Evolutionary conservation across 2,113 vertebrate genomes (phyloP).

Genomic region (Cyprichromis sp.): DNA sequence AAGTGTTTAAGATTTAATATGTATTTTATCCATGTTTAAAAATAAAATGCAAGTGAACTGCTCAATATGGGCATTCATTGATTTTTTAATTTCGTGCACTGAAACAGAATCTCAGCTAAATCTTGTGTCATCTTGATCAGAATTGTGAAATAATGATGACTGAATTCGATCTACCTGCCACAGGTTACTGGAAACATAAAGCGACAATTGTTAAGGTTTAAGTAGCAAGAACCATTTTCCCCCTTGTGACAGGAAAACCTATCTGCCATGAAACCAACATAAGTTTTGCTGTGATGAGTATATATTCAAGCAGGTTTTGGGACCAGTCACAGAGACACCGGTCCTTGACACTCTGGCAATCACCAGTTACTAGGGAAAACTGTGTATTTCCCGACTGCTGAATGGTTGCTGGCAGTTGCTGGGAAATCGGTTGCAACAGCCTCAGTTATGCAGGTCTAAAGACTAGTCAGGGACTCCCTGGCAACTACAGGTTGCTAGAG

Average conservation of each 20-base stretch:
- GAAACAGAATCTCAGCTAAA: background rate
- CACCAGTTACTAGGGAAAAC: background rate
- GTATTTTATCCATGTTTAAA: background rate
- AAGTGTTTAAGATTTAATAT: background rate
- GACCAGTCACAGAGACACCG: background rate
- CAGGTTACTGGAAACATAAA: background rate
- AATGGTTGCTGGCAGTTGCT: background rate
- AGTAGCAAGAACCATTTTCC: accelerated
- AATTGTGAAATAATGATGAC: background rate
- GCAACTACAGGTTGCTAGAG: background rate
- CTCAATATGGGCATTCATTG: background rate
- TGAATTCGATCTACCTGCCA: background rate
- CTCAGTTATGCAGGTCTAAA: background rate
- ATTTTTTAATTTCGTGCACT: background rate
- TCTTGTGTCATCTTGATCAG: background rate
- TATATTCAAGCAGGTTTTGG: background rate
- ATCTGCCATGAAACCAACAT: background rate
- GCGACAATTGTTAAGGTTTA: background rate
- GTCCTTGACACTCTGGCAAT: background rate
- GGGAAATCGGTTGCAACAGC: background rate
- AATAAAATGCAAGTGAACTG: background rate
- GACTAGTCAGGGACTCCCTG: background rate
- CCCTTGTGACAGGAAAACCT: background rate
- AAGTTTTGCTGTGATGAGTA: background rate
- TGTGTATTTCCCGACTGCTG: accelerated